Base-by-base conservation (phyloP, 1,140 invertebrate genomes). In the Rhagoletis zephyria region DNA sequence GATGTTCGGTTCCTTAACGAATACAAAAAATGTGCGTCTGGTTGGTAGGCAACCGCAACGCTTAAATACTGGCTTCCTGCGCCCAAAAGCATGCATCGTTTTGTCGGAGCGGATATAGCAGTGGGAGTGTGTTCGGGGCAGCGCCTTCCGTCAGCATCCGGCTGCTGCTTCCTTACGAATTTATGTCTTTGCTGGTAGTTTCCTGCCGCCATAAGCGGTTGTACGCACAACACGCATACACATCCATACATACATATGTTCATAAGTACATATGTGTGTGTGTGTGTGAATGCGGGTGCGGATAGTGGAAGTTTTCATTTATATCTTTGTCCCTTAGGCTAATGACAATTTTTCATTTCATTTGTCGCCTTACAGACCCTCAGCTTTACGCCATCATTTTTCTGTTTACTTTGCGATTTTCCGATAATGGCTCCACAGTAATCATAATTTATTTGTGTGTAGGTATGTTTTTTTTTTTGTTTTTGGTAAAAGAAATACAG, bases 381-480 rank as follows among this genome's bases (percentile, higher is more conserved):
- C 30, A 30, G 30, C 30, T 30, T 30, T 30, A 1, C 30, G 30
- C 30, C 30, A 30, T 30, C 30, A 30, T 30, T 85, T 63, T 63
- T 85, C n/a, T 19, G 85, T 86, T 61, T 61, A 67, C 42, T 67
- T 70, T 87, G 86, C 86, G 45, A 63, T 63, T 87, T 87, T 30
- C 56, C 86, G 86, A 87, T 87, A 87, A 70, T 87, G 86, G 48
- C 45, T 51, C 19, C 48, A 30, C 30, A 30, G 6, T 56, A 85
- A 90, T 88, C 65, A 65, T 86, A 63, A 89, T 90, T 89, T 89
- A 88, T 89, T 45, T 90, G 30, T 70, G 16, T 56, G 74, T 56
- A 19, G 1, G n/a, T 19, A 81, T n/a, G 19, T 56, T 19, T 56
- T 30, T 67, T n/a, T 16, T 63, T 30, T 30, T 30, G 30, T 30